These are phyloP conservation scores for Actenoides hombroni DNA, from an alignment of 2,113 vertebrate genomes.

Conservation along the genomic window DNA sequence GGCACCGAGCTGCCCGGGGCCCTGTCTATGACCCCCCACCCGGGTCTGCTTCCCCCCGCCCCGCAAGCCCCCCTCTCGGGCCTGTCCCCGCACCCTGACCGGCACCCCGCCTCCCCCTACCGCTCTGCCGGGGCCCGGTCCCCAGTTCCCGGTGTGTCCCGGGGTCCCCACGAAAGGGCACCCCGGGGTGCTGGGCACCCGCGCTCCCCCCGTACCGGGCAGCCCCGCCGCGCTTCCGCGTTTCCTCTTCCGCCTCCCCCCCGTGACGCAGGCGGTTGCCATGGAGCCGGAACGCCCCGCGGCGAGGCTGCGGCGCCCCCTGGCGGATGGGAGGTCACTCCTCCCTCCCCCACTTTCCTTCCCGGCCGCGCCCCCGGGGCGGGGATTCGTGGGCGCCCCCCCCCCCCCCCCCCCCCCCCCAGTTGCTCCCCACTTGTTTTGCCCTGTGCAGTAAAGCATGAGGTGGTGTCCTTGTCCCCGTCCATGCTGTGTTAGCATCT, in stretches of 20 bases:
- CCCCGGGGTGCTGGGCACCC: background rate
- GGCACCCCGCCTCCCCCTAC: background rate
- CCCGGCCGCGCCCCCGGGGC: background rate
- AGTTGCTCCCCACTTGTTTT: background rate
- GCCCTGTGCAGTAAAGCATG: fast-evolving
- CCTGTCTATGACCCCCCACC: background rate
- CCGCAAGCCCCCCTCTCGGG: background rate
- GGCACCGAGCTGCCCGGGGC: background rate
- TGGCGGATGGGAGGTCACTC: background rate
- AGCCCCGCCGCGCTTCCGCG: background rate
- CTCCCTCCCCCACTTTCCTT: too few relatives aligned
- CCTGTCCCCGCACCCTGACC: background rate
- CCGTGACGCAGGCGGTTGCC: background rate
- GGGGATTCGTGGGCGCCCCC: background rate
- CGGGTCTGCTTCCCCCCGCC: background rate
- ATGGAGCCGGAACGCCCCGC: background rate
- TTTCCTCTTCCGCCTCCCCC: background rate
- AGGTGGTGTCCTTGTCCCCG: background rate
- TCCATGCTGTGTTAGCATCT: fast-evolving
- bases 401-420: too few relatives aligned
- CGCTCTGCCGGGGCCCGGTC: too few relatives aligned
- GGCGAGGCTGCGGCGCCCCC: background rate
- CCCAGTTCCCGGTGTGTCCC: background rate
- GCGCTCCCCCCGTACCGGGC: background rate
- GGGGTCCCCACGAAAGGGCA: background rate